phyloP scores from a whole-genome alignment of 2,888 invertebrate species.

The Polylopha cassiicola region DNA sequence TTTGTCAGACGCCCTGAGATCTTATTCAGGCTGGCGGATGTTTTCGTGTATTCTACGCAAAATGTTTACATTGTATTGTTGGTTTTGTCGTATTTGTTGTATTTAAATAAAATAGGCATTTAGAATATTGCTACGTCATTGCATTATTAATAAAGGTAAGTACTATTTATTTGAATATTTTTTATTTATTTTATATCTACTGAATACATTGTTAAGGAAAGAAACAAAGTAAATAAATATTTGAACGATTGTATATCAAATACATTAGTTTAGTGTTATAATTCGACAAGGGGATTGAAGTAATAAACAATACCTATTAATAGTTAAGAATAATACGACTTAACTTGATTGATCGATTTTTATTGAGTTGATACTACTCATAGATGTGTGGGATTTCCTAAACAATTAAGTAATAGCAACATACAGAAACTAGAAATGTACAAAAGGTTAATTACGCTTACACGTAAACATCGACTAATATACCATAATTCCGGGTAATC shows the following conservation, averaged over 20 bases:
- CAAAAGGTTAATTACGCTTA: conserved; percentile 32
- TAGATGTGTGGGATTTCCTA: too few relatives aligned
- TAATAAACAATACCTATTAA: too few relatives aligned
- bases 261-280: too few relatives aligned
- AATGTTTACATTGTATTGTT: conserved; percentile 20
- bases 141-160: background rate
- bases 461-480: conserved; percentile 43
- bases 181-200: background rate
- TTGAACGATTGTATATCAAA: too few relatives aligned
- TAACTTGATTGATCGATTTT: too few relatives aligned
- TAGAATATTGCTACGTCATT: background rate
- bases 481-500: conserved; percentile 51
- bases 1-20: conserved; percentile 35
- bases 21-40: conserved; percentile 35
- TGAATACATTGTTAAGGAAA: too few relatives aligned
- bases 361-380: too few relatives aligned
- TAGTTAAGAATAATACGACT: too few relatives aligned
- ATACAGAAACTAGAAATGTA: conserved; percentile 2
- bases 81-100: conserved; percentile 11
- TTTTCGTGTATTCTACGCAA: conserved; percentile 21
- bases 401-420: background rate
- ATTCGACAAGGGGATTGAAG: too few relatives aligned
- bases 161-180: background rate
- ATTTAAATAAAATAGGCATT: conserved; percentile 5
- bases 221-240: too few relatives aligned